Conservation (phyloP, 30 jellyfish, hydroid and myxozoan species). For the Catostylus mosaicus region DNA sequence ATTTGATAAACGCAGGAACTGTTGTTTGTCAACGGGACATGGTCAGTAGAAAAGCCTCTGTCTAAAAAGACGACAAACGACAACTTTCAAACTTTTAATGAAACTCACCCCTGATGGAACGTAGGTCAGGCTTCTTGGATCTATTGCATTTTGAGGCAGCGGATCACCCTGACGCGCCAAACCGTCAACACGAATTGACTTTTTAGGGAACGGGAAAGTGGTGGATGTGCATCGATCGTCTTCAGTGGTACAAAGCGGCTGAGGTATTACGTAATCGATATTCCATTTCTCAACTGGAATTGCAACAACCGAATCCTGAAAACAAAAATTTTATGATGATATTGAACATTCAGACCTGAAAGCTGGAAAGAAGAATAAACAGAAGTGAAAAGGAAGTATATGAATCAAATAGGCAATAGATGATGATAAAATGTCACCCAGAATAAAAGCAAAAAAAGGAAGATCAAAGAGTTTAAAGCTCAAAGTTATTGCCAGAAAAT, state of each 20-base stretch:
- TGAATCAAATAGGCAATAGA: too few species aligned
- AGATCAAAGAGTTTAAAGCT: too few species aligned
- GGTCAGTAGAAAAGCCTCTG: not conserved
- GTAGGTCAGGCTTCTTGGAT: conserved; percentile 73
- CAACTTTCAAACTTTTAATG: not conserved
- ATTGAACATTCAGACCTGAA: too few species aligned
- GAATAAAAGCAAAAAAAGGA: too few species aligned
- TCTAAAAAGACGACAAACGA: not conserved
- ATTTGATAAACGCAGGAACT: too few species aligned
- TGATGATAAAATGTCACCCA: too few species aligned
- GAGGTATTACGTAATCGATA: conserved; percentile 86
- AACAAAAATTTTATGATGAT: too few species aligned
- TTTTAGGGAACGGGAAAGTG: conserved; percentile 65
- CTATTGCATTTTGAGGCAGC: conserved; percentile 79
- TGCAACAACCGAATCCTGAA: conserved; percentile 80
- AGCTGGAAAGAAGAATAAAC: too few species aligned
- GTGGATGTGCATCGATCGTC: conserved; percentile 72
- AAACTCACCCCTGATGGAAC: conserved; percentile 57
- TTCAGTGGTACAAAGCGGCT: conserved; percentile 81
- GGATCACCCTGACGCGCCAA: conserved; percentile 67
- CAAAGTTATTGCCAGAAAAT: too few species aligned
- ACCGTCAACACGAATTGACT: conserved; percentile 53
- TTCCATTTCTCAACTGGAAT: conserved; percentile 84
- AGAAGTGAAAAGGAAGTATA: too few species aligned
- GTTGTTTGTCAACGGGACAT: not conserved